phyloP scores from a whole-genome alignment of 1,140 invertebrate genomes.

The Cheumatopsyche charites region DNA sequence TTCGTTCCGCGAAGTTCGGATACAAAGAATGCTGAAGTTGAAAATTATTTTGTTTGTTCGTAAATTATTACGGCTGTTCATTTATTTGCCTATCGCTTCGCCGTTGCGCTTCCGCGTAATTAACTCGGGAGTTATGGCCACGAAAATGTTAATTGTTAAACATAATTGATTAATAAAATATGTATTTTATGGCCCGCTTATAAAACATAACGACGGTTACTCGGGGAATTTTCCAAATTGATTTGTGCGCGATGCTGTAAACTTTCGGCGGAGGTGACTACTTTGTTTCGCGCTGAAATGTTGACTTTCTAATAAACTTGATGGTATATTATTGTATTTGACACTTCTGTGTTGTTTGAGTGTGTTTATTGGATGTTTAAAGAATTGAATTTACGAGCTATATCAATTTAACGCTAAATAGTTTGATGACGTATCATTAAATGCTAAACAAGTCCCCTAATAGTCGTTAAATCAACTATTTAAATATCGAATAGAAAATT shows the following conservation, averaged over 20 bases:
- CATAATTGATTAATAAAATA: constrained; percentile 1
- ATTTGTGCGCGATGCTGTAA: background rate
- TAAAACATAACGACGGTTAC: constrained; percentile 3
- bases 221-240: no score
- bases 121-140: background rate
- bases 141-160: background rate
- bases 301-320: no score
- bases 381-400: no score
- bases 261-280: background rate
- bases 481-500: no score
- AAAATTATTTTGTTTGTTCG: constrained; percentile 19
- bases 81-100: background rate
- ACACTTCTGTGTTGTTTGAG: no score
- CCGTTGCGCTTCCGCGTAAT: constrained; percentile 7
- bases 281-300: no score
- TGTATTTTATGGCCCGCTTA: background rate
- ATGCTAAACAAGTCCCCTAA: no score
- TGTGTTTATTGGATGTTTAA: no score
- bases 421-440: no score
- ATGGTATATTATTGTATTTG: no score
- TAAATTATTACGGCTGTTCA: constrained; percentile 18
- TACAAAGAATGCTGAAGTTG: constrained; percentile 12
- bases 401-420: no score
- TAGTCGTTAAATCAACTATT: no score
- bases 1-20: background rate